Conservation (phyloP, 2,797 vertebrate species). For the Rhinichthys osculus region DNA sequence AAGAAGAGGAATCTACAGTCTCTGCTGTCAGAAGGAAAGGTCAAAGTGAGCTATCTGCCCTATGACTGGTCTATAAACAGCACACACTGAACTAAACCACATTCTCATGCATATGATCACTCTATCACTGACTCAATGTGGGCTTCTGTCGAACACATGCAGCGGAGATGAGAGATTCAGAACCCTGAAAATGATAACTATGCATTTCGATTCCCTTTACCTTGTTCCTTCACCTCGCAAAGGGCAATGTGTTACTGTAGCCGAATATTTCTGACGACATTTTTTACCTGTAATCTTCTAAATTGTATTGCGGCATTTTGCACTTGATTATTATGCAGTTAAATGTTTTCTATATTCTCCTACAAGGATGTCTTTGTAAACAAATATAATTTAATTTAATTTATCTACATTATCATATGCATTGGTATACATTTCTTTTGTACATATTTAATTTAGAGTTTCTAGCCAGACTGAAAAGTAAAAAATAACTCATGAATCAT, state of each 20-base stretch:
- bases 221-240: slow-evolving; percentile 34
- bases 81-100: slow-evolving; percentile 67
- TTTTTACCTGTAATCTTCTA: slow-evolving; percentile 57
- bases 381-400: not conserved
- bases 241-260: slow-evolving; percentile 34
- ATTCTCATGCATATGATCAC: slow-evolving; percentile 2
- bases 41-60: slow-evolving; percentile 81
- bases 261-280: slow-evolving; percentile 20
- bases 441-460: not conserved
- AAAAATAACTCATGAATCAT: not conserved
- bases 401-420: slow-evolving; percentile 4
- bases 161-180: slow-evolving; percentile 14
- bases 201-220: slow-evolving; percentile 43
- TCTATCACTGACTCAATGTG: slow-evolving; percentile 21
- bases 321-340: slow-evolving; percentile 32
- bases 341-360: not conserved
- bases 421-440: not conserved
- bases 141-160: slow-evolving; percentile 28
- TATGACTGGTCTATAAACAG: slow-evolving; percentile 84
- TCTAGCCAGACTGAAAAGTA: slow-evolving; percentile 2
- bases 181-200: slow-evolving; percentile 41
- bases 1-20: slow-evolving; percentile 79
- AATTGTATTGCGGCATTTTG: slow-evolving; percentile 54
- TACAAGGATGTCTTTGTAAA: not conserved
- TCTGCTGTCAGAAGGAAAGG: slow-evolving; percentile 74